A percentile compares a stretch with the other conserved stretches of the same genome.
Evolutionary conservation across 2,113 vertebrate species (phyloP).

Genomic region (Ploceus nigricollis): DNA sequence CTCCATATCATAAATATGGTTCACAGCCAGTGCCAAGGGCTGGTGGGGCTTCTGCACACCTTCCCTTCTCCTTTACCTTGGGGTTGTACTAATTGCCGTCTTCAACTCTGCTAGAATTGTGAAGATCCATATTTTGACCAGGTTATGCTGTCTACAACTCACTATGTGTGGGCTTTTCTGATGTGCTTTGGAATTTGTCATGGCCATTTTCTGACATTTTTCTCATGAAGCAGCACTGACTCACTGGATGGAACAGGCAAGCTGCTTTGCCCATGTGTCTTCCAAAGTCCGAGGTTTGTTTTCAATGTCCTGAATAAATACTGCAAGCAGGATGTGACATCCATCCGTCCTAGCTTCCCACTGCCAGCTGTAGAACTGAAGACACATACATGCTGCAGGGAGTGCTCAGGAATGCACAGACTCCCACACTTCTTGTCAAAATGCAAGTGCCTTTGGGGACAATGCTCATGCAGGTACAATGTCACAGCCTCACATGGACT

Average conservation of each 20-base stretch:
- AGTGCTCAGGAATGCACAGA: neutral
- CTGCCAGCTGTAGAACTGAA: neutral
- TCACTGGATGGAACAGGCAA: neutral
- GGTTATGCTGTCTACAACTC: neutral
- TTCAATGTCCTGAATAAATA: neutral
- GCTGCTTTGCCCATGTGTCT: neutral
- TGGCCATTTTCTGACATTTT: neutral
- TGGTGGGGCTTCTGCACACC: neutral
- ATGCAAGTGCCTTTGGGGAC: neutral
- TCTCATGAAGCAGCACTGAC: neutral
- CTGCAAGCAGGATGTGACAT: neutral
- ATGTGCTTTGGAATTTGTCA: neutral
- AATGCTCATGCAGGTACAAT: neutral
- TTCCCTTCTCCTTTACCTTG: neutral
- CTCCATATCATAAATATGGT: neutral
- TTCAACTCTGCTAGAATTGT: neutral
- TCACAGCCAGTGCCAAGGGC: neutral
- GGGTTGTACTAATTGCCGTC: neutral
- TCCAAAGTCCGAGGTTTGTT: neutral
- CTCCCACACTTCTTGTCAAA: neutral
- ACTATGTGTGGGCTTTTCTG: neutral
- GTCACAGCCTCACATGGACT: neutral
- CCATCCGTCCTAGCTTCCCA: neutral
- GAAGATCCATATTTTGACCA: neutral
- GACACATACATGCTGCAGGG: rapidly evolving